Percentiles rank a stretch among this genome's conserved stretches.
These are phyloP conservation scores for Polypterus bichir DNA, from an alignment of 2,113 vertebrate genomes.

Conservation along the genomic window DNA sequence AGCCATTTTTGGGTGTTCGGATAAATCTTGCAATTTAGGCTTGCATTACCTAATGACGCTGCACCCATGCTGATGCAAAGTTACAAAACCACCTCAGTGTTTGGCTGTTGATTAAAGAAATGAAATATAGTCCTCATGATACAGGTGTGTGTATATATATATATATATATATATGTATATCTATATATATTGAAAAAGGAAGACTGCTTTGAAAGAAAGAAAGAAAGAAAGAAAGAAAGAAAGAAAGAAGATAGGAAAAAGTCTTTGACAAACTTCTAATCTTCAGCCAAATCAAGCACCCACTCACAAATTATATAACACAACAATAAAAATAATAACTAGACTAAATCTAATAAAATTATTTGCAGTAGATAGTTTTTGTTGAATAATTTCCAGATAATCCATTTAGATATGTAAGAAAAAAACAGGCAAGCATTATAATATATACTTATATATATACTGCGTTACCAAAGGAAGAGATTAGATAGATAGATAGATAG, in stretches of 20 bases:
- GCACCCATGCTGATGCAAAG: too few relatives aligned
- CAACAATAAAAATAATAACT: slow-evolving; percentile 22
- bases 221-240: slow-evolving; percentile 20
- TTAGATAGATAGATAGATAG: slow-evolving; percentile 26
- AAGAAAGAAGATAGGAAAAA: slow-evolving; percentile 10
- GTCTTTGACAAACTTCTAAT: neutral
- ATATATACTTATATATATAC: slow-evolving; percentile 52
- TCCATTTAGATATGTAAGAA: slow-evolving; percentile 47
- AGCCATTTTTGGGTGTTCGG: too few relatives aligned
- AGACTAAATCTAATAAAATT: slow-evolving; percentile 42
- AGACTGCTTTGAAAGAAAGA: slow-evolving; percentile 26
- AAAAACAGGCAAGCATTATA: slow-evolving; percentile 60
- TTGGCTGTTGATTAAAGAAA: too few relatives aligned
- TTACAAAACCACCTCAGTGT: too few relatives aligned
- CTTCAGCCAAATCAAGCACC: neutral
- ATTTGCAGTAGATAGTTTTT: slow-evolving; percentile 49
- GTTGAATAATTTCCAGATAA: slow-evolving; percentile 25
- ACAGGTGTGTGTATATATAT: too few relatives aligned
- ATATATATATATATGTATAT: too few relatives aligned
- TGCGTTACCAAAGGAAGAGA: slow-evolving; percentile 38
- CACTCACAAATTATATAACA: slow-evolving; percentile 24
- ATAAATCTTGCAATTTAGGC: too few relatives aligned
- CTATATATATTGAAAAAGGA: too few relatives aligned
- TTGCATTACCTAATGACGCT: too few relatives aligned
- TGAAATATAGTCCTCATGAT: too few relatives aligned